A percentile compares a stretch with the other conserved stretches of the same genome.
These are phyloP conservation scores for Dolichotis patagonum DNA, from an alignment of 2,113 vertebrate species.

Conservation along the genomic window DNA sequence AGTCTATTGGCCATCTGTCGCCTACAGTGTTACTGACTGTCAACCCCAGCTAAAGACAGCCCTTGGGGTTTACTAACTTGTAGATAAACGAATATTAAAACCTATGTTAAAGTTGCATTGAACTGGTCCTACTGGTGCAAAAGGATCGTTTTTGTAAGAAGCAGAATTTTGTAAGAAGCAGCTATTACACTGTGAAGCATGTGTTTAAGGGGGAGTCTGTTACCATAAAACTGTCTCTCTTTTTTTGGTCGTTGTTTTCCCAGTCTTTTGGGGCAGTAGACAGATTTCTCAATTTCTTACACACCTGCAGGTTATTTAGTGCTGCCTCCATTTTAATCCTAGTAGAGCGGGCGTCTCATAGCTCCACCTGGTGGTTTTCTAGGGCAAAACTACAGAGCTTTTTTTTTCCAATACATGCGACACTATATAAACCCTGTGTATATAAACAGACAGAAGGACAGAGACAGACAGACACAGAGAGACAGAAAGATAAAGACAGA, in stretches of 20 bases:
- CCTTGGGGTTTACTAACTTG: not conserved
- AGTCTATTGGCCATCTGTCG: not conserved
- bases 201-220: not conserved
- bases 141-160: not conserved
- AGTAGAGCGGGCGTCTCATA: not conserved
- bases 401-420: not conserved
- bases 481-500: too few species aligned
- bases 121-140: not conserved
- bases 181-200: not conserved
- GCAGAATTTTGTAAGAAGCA: not conserved
- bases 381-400: not conserved
- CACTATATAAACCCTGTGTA: not conserved
- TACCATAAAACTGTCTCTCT: not conserved
- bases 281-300: not conserved
- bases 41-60: not conserved
- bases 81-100: not conserved
- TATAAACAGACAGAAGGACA: not conserved
- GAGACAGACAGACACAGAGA: not conserved
- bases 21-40: not conserved
- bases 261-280: not conserved
- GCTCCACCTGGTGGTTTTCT: conserved; percentile 20
- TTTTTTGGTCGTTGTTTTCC: not conserved
- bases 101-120: not conserved
- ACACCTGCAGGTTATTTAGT: not conserved
- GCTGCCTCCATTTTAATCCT: not conserved